A percentile compares a stretch with the other conserved stretches of the same genome.
phyloP scores from a whole-genome alignment of 2,888 invertebrate species.

The Atrina japonica region DNA sequence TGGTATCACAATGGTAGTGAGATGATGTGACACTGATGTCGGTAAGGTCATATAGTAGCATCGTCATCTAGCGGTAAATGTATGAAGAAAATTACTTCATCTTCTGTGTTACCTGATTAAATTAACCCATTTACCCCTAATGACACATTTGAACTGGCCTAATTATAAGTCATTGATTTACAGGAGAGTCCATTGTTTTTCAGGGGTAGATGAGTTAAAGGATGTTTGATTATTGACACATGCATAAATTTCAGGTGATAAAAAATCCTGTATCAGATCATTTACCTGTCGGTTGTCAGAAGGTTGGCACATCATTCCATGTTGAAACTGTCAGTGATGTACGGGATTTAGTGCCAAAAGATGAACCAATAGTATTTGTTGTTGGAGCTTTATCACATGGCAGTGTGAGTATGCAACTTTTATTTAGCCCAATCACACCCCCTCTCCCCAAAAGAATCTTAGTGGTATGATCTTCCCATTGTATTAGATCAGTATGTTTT shows the following conservation, averaged over 20 bases:
- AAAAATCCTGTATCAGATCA: slow-evolving; percentile 97
- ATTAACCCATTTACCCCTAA: no score
- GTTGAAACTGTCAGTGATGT: slow-evolving; percentile 88
- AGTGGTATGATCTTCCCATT: neutral
- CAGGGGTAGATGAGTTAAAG: no score
- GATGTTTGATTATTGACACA: slow-evolving; percentile 26
- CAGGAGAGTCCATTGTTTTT: neutral
- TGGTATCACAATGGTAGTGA: no score
- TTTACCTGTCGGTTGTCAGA: slow-evolving; percentile 95
- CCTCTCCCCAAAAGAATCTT: neutral
- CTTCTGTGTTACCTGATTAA: no score
- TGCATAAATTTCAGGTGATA: no score
- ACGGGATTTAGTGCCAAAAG: slow-evolving; percentile 89
- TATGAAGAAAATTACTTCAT: neutral
- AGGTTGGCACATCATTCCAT: slow-evolving; percentile 94
- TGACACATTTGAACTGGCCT: no score
- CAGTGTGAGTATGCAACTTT: slow-evolving; percentile 88
- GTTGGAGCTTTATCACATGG: slow-evolving; percentile 99
- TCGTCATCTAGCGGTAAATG: no score
- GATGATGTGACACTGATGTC: no score
- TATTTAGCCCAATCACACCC: no score
- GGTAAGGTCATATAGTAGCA: no score
- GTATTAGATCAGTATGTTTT: no score
- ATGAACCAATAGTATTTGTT: slow-evolving; percentile 91
- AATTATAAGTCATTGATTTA: no score